Evolutionary conservation across 2,113 vertebrate genomes (phyloP), one percentile per base, ranked within the genome.

Genomic region (Ciconia maguari): DNA sequence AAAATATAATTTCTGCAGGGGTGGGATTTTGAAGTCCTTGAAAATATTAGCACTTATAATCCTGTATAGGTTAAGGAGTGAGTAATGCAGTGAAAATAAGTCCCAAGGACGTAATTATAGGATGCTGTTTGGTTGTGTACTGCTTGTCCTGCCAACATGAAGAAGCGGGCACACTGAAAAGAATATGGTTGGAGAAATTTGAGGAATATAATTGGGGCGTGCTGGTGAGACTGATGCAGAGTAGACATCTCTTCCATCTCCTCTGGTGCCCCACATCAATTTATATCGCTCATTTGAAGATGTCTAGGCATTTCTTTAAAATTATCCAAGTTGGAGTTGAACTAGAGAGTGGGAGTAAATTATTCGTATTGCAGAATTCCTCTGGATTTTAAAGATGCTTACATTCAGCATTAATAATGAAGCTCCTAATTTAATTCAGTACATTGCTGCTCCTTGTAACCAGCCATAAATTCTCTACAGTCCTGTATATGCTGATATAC

Each of bases 391-490:
- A 69, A 94, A 88, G 54, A 76, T 82, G 49, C 36, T 90, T 79
- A 49, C 13, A 22, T 89, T 85, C 0, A 0, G 3, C 76, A 62
- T 76, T 89, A 82, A 74, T 87, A 83, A 46, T n/a, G 29, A 76
- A 84, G 29, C 49, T 91, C 30, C 61, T 91, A 13, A 46, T 87
- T 94, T 82, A 91, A 82, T 79, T 84, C 75, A n/a, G 41, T 60
- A 5, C 82, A 49, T 75, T 80, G 51, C 92, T 92, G 65, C 57
- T 88, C 26, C 55, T 58, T 66, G 42, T 55, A 92, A 66, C 27
- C 51, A 82, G 81, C 21, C 29, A n/a, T 84, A 95, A 93, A 95
- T 87, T 94, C 72, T 92, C 70, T 65, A 8, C 41, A 72, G 86
- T 44, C 48, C 44, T 87, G 13, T 34, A 57, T 89, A 58, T 94